These are phyloP conservation scores for Urechis unicinctus DNA, from an alignment of 2,888 invertebrate species.

Conservation along the genomic window DNA sequence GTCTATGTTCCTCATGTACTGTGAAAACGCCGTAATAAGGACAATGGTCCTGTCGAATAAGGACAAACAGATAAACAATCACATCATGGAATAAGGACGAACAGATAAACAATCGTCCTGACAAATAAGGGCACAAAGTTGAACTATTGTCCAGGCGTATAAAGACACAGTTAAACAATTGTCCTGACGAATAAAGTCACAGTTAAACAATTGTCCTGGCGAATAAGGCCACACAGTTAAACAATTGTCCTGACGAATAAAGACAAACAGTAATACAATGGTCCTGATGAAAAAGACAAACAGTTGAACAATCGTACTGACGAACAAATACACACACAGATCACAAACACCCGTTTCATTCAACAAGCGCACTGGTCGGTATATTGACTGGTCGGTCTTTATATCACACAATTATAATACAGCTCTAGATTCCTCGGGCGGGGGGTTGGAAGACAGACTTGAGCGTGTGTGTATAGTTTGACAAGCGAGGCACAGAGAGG, in stretches of 20 bases:
- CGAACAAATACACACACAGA: no score
- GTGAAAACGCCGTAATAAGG: conserved; percentile 71
- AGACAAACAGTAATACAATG: background rate
- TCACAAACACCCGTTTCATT: no score
- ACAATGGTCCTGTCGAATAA: conserved; percentile 61
- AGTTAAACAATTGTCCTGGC: background rate
- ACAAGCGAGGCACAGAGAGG: no score
- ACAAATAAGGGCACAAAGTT: background rate
- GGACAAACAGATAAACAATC: no score
- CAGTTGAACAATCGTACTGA: background rate
- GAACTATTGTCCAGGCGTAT: background rate
- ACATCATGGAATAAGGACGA: no score
- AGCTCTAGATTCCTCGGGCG: no score
- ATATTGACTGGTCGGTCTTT: no score
- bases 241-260: background rate
- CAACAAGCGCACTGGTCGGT: no score
- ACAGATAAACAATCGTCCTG: background rate
- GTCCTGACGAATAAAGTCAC: background rate
- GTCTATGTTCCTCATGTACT: conserved; percentile 60
- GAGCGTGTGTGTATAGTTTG: no score
- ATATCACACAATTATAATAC: no score
- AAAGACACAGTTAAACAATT: background rate
- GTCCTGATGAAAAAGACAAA: background rate
- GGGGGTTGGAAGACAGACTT: no score
- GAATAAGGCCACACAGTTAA: background rate